phyloP scores from a whole-genome alignment of 2,888 invertebrate genomes.

The Cephalotes varians region DNA sequence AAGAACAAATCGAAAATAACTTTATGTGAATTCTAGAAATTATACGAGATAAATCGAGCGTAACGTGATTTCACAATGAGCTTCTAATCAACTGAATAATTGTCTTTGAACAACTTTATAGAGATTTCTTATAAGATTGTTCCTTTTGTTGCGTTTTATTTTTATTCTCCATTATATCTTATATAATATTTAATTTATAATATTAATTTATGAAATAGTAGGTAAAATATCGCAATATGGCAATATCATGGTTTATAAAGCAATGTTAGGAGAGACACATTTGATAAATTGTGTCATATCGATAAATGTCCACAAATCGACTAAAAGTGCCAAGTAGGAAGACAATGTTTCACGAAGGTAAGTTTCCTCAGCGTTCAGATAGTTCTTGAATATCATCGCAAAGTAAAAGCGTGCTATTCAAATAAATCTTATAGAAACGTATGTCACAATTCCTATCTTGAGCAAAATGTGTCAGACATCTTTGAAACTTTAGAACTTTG shows the following conservation, averaged over 20 bases:
- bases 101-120: constrained; percentile 4
- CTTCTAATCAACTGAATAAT: constrained; percentile 21
- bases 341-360: constrained; percentile 29
- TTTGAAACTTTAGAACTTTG: constrained; percentile 43
- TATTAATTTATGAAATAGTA: background rate
- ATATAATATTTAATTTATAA: background rate
- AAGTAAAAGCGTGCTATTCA: constrained; percentile 47
- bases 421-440: constrained; percentile 40
- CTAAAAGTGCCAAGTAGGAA: constrained; percentile 15
- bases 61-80: constrained; percentile 2
- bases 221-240: background rate
- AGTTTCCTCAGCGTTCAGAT: constrained; percentile 33
- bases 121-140: background rate
- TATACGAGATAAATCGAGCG: constrained; percentile 27
- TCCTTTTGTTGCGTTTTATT: background rate
- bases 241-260: background rate
- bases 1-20: constrained; percentile 16
- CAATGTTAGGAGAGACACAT: background rate
- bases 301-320: constrained; percentile 13
- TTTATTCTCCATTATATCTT: background rate
- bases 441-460: constrained; percentile 34
- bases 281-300: constrained; percentile 24
- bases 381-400: constrained; percentile 43
- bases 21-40: constrained; percentile 15
- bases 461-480: constrained; percentile 34